Conservation (phyloP, 2,797 vertebrate genomes). For the Valencia hispanica region DNA sequence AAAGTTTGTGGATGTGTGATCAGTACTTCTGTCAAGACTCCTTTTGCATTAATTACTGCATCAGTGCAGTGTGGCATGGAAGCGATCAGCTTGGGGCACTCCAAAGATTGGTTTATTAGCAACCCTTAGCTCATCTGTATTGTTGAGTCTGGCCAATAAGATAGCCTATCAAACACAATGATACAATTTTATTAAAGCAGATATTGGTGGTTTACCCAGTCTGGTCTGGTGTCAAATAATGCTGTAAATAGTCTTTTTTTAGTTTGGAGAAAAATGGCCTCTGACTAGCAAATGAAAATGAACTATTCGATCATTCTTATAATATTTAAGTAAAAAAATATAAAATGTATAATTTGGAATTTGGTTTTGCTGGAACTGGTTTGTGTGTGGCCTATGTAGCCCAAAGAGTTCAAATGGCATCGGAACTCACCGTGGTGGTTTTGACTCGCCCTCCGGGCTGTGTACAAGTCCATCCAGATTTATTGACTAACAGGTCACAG, state of each 20-base stretch:
- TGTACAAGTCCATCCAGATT: slow-evolving; percentile 99
- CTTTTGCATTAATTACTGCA: not conserved
- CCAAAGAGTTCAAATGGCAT: slow-evolving; percentile 19
- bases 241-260: too few relatives aligned
- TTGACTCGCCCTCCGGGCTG: slow-evolving; percentile 98
- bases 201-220: too few relatives aligned
- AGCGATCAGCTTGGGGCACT: too few relatives aligned
- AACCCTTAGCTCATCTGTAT: too few relatives aligned
- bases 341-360: slow-evolving; percentile 7
- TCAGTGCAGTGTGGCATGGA: too few relatives aligned
- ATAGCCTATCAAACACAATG: too few relatives aligned
- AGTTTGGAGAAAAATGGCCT: not conserved
- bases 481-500: slow-evolving; percentile 97
- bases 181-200: too few relatives aligned
- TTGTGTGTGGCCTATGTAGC: slow-evolving; percentile 28
- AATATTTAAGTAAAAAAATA: not conserved
- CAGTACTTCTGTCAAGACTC: not conserved
- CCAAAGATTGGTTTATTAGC: too few relatives aligned
- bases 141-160: too few relatives aligned
- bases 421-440: slow-evolving; percentile 93
- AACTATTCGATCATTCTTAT: slow-evolving; percentile 13
- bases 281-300: not conserved
- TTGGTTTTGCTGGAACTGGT: slow-evolving; percentile 21
- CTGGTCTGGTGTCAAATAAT: too few relatives aligned
- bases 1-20: not conserved